Percentiles rank a stretch among this genome's conserved stretches.
Evolutionary conservation across 2,888 invertebrate species (phyloP).

Genomic region (Volucella inflata): DNA sequence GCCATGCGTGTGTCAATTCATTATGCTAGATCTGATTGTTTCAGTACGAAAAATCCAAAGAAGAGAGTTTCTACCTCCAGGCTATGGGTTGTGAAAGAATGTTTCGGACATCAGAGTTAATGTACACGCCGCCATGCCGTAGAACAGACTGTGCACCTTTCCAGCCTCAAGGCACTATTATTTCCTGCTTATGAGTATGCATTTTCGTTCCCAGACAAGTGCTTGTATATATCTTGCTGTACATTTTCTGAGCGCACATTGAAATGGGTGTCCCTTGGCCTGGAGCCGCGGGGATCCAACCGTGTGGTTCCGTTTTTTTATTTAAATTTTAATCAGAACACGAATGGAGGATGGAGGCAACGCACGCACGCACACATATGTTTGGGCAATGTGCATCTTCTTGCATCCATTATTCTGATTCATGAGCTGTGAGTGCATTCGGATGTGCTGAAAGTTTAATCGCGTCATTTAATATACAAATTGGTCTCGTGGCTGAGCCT

Average conservation of each 20-base stretch:
- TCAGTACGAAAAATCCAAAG: slow-evolving; percentile 20
- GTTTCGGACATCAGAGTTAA: slow-evolving; percentile 30
- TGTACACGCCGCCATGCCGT: slow-evolving; percentile 12
- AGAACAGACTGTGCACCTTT: slow-evolving; percentile 45
- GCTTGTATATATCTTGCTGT: neutral
- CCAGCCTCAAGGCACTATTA: slow-evolving; percentile 45
- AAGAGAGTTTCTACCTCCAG: slow-evolving; percentile 33
- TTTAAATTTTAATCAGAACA: slow-evolving; percentile 31
- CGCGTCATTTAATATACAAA: slow-evolving; percentile 71
- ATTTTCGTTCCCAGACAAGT: neutral
- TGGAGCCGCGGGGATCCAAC: neutral
- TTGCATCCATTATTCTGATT: slow-evolving; percentile 62
- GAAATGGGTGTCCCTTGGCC: slow-evolving; percentile 29
- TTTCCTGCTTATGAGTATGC: slow-evolving; percentile 8
- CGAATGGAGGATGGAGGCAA: slow-evolving; percentile 4
- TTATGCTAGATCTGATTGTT: slow-evolving; percentile 70
- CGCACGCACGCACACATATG: neutral
- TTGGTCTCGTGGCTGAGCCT: slow-evolving; percentile 59
- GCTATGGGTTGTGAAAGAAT: slow-evolving; percentile 30
- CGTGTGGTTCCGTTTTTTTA: neutral
- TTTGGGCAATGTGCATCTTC: slow-evolving; percentile 1
- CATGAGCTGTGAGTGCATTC: slow-evolving; percentile 46
- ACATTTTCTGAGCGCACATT: neutral
- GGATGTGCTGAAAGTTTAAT: slow-evolving; percentile 61
- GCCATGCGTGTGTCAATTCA: slow-evolving; percentile 68